Evolutionary conservation across 2,888 invertebrate genomes (phyloP), one percentile per base, ranked within the genome.

Genomic region (Polyommatus icarus): DNA sequence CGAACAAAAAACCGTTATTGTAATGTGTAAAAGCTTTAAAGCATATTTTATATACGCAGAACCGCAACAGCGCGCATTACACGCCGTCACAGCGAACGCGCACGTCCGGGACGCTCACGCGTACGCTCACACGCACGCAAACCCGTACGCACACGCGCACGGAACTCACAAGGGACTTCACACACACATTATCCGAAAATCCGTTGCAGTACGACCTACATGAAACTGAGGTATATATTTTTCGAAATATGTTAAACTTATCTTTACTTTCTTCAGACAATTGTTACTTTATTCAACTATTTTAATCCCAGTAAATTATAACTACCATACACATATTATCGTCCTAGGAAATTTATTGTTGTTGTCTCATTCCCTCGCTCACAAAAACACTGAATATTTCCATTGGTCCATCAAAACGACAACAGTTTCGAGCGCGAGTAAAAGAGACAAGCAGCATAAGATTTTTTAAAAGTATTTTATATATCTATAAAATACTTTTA

Each of bases 141-240:
- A 80, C 89, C 79, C 20, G 12, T 18, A 67, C 67, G 24, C 61
- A 24, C 40, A 20, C 73, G 15, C 67, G 67, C 24, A 46, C 75
- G 29, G 46, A 50, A 29, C 75, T 75, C 29, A 54, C 75, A 54
- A 50, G 54, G 10, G 75, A 75, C 29, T 91, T 92, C 81, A 82
- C 89, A 71, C 82, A 88, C 18, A 91, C 92, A 0, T 83, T 92
- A 0, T 89, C 92, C 0, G 92, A 92, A 67, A 84, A 89, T 80
- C 91, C 92, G 0, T 81, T 89, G 75, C 82, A 85, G 20, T 91
- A 86, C 76, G 93, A 93, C 78, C 80, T 91, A 76, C 84, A 86
- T 40, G 83, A 84, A 0, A 77, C 80, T 1, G 79, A 82, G 71
- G 87, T 87, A 36, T 40, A 76, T 15, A 32, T 10, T 78, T 75